Evolutionary conservation across 2,113 vertebrate genomes (phyloP).

Genomic region (Anthoscopus minutus): DNA sequence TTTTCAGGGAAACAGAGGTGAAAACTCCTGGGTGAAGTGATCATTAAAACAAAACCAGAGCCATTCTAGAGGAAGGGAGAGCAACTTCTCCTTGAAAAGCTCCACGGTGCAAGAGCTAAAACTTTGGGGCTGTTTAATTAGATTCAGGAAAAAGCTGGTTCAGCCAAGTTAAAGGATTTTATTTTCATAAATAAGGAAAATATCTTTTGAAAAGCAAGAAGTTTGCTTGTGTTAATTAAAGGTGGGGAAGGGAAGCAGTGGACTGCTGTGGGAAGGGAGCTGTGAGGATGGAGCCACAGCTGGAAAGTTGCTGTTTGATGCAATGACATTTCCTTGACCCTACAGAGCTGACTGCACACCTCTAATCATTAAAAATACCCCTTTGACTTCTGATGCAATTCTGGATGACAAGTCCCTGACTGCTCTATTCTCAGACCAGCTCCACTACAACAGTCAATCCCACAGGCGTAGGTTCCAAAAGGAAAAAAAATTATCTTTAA

Average conservation of each 20-base stretch:
- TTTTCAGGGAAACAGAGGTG: conserved; percentile 17
- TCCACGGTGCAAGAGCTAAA: neutral
- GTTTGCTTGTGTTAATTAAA: neutral
- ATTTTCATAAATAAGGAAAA: neutral
- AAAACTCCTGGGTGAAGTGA: neutral
- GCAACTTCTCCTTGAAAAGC: neutral
- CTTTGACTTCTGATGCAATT: neutral
- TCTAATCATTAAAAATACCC: neutral
- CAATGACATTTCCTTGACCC: neutral
- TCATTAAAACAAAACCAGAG: neutral
- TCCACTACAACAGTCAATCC: neutral
- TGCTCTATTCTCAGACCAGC: neutral
- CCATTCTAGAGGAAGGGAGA: neutral
- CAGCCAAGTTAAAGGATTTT: neutral
- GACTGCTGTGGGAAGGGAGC: neutral
- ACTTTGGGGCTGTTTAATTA: neutral
- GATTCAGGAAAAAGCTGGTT: neutral
- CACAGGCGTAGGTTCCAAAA: neutral
- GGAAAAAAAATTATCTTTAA: neutral
- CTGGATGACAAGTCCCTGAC: neutral
- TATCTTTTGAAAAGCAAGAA: neutral
- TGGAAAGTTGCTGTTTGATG: neutral
- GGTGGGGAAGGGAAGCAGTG: neutral
- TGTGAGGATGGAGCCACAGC: neutral
- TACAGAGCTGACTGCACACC: neutral